Conservation (phyloP, 2,113 vertebrate genomes). For the Addax nasomaculatus region DNA sequence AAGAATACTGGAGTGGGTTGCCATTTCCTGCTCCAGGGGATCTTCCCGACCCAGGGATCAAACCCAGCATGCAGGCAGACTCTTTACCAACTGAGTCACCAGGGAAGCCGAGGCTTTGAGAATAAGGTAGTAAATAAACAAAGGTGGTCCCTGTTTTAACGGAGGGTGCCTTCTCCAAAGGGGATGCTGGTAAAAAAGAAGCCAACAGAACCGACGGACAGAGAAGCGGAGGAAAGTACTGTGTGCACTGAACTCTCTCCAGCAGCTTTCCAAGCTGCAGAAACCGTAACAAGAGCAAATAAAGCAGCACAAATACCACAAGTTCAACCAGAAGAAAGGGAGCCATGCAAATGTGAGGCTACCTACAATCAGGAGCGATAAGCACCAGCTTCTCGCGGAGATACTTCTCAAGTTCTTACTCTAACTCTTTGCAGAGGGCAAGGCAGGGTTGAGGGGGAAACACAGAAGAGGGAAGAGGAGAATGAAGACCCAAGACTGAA, state of each 20-base stretch:
- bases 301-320: background rate
- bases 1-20: background rate
- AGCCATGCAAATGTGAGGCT: background rate
- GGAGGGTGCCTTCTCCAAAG: background rate
- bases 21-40: background rate
- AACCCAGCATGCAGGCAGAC: background rate
- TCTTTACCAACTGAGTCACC: background rate
- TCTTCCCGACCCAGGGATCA: background rate
- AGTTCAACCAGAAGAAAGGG: background rate
- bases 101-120: background rate
- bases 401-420: background rate
- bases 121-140: background rate
- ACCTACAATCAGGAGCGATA: background rate
- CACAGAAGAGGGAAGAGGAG: background rate
- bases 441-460: background rate
- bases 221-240: background rate
- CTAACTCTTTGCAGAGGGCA: background rate
- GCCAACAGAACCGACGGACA: background rate
- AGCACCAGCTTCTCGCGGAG: background rate
- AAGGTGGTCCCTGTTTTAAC: background rate
- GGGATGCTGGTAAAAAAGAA: background rate
- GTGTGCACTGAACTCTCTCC: background rate
- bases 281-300: background rate
- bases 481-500: background rate
- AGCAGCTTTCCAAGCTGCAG: background rate